Evolutionary conservation across 2,113 vertebrate species (phyloP).

Genomic region (Romanogobio albipinnatus): DNA sequence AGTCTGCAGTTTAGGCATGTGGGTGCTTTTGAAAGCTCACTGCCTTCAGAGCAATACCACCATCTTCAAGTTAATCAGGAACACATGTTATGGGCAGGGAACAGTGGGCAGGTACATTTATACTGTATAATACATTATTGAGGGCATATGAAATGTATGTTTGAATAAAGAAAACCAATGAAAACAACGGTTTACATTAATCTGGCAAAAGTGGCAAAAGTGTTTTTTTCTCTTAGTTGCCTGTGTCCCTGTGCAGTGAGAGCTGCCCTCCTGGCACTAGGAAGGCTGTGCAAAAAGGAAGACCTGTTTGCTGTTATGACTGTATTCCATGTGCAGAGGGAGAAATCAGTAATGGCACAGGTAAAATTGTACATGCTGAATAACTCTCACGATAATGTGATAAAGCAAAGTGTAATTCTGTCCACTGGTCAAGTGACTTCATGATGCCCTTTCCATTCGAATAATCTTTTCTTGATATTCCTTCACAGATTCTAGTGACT

Average conservation of each 20-base stretch:
- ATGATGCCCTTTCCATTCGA: neutral
- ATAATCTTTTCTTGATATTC: neutral
- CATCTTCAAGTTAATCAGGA: constrained; percentile 29
- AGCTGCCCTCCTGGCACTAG: constrained; percentile 36
- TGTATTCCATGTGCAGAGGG: too few relatives aligned
- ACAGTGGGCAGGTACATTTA: constrained; percentile 37
- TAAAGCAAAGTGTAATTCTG: neutral
- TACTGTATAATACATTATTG: neutral
- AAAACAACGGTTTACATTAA: neutral
- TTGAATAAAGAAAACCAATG: neutral
- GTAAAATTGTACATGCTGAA: constrained; percentile 23
- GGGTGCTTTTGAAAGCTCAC: constrained; percentile 60
- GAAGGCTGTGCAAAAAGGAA: constrained; percentile 47
- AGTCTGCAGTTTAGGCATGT: constrained; percentile 54
- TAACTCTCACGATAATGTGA: neutral
- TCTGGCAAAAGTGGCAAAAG: neutral
- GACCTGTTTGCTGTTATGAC: too few relatives aligned
- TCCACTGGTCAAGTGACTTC: neutral
- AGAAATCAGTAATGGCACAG: constrained; percentile 51
- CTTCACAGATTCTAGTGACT: constrained; percentile 56
- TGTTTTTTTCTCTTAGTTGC: constrained; percentile 3
- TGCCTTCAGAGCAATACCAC: constrained; percentile 28
- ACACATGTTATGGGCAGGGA: constrained; percentile 44
- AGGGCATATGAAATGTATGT: neutral
- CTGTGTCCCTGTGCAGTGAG: constrained; percentile 40